Percentiles rank a stretch among this genome's conserved stretches.
These are phyloP conservation scores for Myotis planiceps DNA, from an alignment of 2,797 vertebrate genomes.

Conservation along the genomic window DNA sequence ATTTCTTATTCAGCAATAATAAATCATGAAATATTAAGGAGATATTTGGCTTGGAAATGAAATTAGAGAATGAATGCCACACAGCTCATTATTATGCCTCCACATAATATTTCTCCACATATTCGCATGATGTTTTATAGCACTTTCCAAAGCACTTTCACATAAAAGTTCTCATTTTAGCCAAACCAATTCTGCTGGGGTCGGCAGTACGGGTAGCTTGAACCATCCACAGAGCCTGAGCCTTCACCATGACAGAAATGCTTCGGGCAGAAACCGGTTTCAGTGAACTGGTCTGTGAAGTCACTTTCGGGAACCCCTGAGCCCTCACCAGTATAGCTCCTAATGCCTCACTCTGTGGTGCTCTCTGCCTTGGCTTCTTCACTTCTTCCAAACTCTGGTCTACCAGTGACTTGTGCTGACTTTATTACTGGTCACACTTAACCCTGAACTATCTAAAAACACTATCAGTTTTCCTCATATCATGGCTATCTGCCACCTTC, in stretches of 20 bases:
- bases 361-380: neutral
- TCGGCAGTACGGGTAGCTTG: neutral
- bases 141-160: neutral
- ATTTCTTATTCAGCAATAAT: slow-evolving; percentile 34
- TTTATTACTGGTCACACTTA: neutral
- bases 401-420: neutral
- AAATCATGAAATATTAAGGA: neutral
- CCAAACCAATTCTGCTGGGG: neutral
- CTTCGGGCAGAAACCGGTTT: rapidly evolving
- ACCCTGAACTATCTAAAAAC: neutral
- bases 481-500: neutral
- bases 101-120: neutral
- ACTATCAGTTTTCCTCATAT: neutral
- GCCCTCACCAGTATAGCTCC: neutral
- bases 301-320: neutral
- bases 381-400: neutral
- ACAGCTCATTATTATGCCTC: neutral
- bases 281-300: neutral
- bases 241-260: neutral
- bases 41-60: neutral
- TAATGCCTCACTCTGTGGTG: rapidly evolving
- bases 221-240: too few species aligned
- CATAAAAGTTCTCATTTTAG: neutral
- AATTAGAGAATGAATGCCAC: neutral
- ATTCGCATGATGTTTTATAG: neutral